Percentiles rank a stretch among this genome's conserved stretches.
Evolutionary conservation across 2,888 invertebrate genomes (phyloP).

Genomic region (Lobophora halterata): DNA sequence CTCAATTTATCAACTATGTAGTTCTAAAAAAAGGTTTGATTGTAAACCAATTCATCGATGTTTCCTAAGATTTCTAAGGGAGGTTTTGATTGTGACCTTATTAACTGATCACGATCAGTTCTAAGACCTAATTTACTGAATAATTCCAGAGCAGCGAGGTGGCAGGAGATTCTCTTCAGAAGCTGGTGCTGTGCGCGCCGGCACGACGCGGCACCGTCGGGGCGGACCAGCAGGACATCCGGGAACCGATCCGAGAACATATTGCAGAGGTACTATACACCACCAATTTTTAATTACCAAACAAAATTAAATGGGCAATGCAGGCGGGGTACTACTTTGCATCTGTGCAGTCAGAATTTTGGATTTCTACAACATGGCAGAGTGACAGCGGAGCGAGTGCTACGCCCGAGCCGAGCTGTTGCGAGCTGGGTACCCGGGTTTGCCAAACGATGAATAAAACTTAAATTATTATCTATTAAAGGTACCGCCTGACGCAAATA

Average conservation of each 20-base stretch:
- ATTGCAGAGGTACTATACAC: conserved; percentile 58
- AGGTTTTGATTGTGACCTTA: background rate
- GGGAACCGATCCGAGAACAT: conserved; percentile 56
- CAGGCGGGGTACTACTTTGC: too few relatives aligned
- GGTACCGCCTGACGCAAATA: too few relatives aligned
- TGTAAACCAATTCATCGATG: too few relatives aligned
- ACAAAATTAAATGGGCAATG: too few relatives aligned
- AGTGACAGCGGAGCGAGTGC: background rate
- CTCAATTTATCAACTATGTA: too few relatives aligned
- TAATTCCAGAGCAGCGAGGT: conserved; percentile 56
- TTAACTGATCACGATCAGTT: background rate
- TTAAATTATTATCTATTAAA: too few relatives aligned
- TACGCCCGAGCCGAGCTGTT: too few relatives aligned
- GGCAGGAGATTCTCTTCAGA: conserved; percentile 63
- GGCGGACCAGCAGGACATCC: conserved; percentile 45
- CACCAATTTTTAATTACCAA: too few relatives aligned
- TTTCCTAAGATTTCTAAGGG: background rate
- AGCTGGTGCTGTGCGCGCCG: conserved; percentile 58
- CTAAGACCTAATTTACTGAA: background rate
- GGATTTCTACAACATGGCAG: background rate
- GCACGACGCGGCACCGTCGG: conserved; percentile 50
- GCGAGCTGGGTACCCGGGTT: too few relatives aligned
- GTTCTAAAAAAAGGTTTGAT: too few relatives aligned
- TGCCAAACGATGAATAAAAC: too few relatives aligned
- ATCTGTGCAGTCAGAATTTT: too few relatives aligned